These are phyloP conservation scores for Antennarius striatus DNA, from an alignment of 2,113 vertebrate species.

Conservation along the genomic window DNA sequence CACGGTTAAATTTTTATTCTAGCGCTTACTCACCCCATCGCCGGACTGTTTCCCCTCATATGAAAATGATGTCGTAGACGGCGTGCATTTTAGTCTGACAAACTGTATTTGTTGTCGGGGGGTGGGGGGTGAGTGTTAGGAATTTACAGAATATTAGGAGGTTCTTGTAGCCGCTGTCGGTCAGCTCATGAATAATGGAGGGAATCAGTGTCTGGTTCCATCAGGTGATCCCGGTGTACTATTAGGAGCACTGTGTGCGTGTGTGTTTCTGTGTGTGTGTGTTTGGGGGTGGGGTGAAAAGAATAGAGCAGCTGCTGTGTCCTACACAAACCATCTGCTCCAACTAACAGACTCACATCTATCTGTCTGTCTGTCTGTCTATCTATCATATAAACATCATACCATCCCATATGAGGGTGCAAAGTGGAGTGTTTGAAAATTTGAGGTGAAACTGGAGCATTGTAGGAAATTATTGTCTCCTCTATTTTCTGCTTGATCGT, in stretches of 20 bases:
- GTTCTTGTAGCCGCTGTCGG: constrained; percentile 33
- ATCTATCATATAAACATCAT: too few relatives aligned
- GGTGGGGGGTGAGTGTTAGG: constrained; percentile 14
- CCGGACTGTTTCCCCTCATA: constrained; percentile 4
- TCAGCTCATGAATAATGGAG: constrained; percentile 71
- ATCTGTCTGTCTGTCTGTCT: background rate
- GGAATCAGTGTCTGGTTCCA: constrained; percentile 61
- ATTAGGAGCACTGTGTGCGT: constrained; percentile 39
- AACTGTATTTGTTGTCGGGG: background rate
- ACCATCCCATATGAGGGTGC: too few relatives aligned
- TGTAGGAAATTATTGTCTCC: too few relatives aligned
- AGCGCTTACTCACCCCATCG: background rate
- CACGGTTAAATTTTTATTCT: constrained; percentile 33
- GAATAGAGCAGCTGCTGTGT: constrained; percentile 68
- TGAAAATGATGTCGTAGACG: constrained; percentile 39
- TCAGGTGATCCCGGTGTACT: constrained; percentile 65
- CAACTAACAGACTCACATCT: too few relatives aligned
- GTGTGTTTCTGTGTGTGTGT: background rate
- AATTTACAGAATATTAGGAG: constrained; percentile 37
- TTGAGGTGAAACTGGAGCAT: too few relatives aligned
- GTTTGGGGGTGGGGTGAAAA: constrained; percentile 40
- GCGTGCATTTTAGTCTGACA: background rate
- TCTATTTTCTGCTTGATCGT: too few relatives aligned
- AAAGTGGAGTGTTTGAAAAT: too few relatives aligned
- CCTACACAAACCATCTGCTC: constrained; percentile 64